phyloP scores from a whole-genome alignment of 2,888 invertebrate species.

The Coleophora flavipennella region DNA sequence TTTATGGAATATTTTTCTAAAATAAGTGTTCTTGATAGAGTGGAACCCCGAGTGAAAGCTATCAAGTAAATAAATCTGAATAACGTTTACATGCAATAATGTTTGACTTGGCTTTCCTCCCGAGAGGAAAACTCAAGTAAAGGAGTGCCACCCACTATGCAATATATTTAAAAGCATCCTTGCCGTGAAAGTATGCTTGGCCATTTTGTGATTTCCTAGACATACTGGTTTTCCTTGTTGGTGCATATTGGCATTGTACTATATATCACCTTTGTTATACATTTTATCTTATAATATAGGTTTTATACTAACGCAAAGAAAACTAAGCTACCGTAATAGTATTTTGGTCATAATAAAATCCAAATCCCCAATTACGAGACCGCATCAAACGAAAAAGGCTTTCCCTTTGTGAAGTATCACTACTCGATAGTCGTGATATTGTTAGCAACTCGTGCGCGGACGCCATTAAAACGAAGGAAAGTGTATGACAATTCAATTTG shows the following conservation, averaged over 20 bases:
- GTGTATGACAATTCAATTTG: conserved; percentile 67
- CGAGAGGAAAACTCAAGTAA: conserved; percentile 22
- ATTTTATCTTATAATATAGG: too few species aligned
- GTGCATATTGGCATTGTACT: too few species aligned
- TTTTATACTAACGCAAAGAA: too few species aligned
- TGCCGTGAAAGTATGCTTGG: conserved; percentile 1
- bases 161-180: conserved; percentile 38
- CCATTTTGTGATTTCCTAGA: not conserved
- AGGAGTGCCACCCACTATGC: conserved; percentile 20
- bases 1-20: too few species aligned
- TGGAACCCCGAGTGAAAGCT: conserved; percentile 18
- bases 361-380: too few species aligned
- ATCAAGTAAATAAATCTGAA: conserved; percentile 44
- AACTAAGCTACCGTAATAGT: too few species aligned
- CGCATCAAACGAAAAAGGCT: too few species aligned
- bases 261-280: too few species aligned
- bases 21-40: too few species aligned
- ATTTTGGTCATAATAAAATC: too few species aligned
- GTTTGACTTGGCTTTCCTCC: conserved; percentile 32
- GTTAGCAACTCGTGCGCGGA: conserved; percentile 37
- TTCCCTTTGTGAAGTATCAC: conserved; percentile 1
- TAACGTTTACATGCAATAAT: conserved; percentile 30
- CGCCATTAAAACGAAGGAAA: conserved; percentile 45
- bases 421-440: conserved; percentile 8
- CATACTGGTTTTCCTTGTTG: too few species aligned